Evolutionary conservation across 2,797 vertebrate genomes (phyloP), one percentile per base, ranked within the genome.

Genomic region (Mionectes olivaceus): DNA sequence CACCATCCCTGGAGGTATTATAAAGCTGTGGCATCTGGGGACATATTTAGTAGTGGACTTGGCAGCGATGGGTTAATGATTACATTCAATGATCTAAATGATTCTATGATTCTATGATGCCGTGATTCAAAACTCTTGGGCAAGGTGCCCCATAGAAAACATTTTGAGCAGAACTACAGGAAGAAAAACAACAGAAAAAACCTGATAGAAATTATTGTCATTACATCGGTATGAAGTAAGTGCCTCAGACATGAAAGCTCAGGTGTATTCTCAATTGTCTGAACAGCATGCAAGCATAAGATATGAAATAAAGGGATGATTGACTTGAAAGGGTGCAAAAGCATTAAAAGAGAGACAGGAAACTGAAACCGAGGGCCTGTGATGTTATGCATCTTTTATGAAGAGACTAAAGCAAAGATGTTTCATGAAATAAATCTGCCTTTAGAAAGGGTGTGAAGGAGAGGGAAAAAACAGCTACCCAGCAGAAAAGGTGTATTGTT

Each of bases 301-400:
- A 71, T 59, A 91, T 10, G n/a, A 88, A 93, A 93, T 64, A 94
- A 93, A 81, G 86, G 43, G 69, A 59, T 70, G 79, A 83, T 57
- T 91, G 89, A 86, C 60, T 95, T 87, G 52, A 86, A 93, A 95
- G 44, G 24, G 59, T 87, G 56, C 63, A 95, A 89, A 96, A 86
- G 67, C 55, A 74, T 69, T 44, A 87, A 23, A 56, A 67, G 43
- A 75, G 75, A 73, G 43, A 41, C 22, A 64, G 22, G 46, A 56
- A 94, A 87, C 23, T 17, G 53, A 83, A 94, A 78, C 8, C 0
- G 3, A 55, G 27, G 63, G 33, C 5, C 47, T 7, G 5, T 39
- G 41, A 74, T 67, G 60, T 71, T 83, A n/a, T 59, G 39, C 50
- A 32, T 28, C 32, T 64, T 89, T 69, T 90, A 44, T 70, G 68